phyloP scores from a whole-genome alignment of 2,797 vertebrate genomes.

The Psittacula derbiana region DNA sequence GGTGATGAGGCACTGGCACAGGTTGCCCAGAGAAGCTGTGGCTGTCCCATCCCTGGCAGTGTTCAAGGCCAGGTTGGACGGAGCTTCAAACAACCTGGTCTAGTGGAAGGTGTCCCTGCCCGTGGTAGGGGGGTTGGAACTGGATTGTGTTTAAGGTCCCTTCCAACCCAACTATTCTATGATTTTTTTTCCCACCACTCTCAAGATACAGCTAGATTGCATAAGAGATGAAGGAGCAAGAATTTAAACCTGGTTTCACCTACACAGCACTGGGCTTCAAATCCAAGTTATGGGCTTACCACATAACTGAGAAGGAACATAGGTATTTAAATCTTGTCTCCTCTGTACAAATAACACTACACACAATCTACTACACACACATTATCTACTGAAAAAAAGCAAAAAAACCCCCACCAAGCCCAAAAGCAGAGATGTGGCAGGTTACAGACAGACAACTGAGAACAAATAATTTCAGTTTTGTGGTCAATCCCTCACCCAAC shows the following conservation, averaged over 20 bases:
- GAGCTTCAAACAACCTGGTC: neutral
- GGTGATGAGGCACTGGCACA: neutral
- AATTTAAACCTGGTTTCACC: neutral
- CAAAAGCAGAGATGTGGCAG: neutral
- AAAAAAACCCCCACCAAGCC: neutral
- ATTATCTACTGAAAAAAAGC: neutral
- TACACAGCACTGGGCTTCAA: neutral
- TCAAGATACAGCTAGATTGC: neutral
- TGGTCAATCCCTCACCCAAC: fast-evolving
- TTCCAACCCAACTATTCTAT: neutral
- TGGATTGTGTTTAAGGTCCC: neutral
- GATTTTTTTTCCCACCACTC: neutral
- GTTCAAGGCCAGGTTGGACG: neutral
- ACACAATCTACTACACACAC: neutral
- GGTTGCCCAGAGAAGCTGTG: neutral
- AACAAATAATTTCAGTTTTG: neutral
- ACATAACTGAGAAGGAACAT: fast-evolving
- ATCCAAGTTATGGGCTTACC: neutral
- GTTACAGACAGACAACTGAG: neutral
- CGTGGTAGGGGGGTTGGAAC: neutral
- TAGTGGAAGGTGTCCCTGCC: neutral
- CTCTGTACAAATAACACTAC: neutral
- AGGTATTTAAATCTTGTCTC: neutral
- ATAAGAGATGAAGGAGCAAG: fast-evolving
- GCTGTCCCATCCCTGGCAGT: neutral